Base-by-base conservation (phyloP, 2,888 invertebrate species). In the Hypomecis atomaria region DNA sequence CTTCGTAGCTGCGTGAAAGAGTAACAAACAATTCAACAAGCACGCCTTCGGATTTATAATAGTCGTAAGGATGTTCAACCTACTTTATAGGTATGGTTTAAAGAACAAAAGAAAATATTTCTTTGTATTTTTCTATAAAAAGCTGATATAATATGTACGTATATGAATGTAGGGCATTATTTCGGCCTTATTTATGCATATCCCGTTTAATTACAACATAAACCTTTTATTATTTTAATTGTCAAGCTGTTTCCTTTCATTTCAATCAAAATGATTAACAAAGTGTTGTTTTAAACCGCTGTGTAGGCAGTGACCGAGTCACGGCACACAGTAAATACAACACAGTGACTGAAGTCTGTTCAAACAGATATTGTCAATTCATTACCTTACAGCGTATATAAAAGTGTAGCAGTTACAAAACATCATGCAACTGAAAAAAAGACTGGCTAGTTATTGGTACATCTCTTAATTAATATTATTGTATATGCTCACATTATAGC, bases 231-330 rank as follows among this genome's bases (percentile, higher is more conserved):
- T 76, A 77, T 80, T 78, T 76, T 76, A 77, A 78, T 79, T 76
- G 73, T 74, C 75, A 74, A 74, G 71, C 72, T 71, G 73, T 76
- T 77, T 77, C 78, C 74, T 80, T 79, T 74, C 74, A 68, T 77
- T 81, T 77, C 79, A 77, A 79, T 81, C 77, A 77, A 75, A 82
- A 78, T 77, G 73, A 79, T 80, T 78, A 79, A 78, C 75, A 78
- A 81, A 79, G 77, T 80, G 77, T 78, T 76, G 75, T 78, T 78
- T 78, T 78, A 72, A 78, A 77, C 73, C 67, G 63, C 67, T 71
- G 74, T 70, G 66, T 66, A 62, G 66, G 53, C 65, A 48, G 67
- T 62, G 68, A 56, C 64, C 60, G 60, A 56, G 60, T 53, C 61
- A 59, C 33, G 23, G 37, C 44, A 38, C 34, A 44, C 23, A 61